These are phyloP conservation scores for Sitta europaea DNA, from an alignment of 2,113 vertebrate genomes.

Conservation along the genomic window DNA sequence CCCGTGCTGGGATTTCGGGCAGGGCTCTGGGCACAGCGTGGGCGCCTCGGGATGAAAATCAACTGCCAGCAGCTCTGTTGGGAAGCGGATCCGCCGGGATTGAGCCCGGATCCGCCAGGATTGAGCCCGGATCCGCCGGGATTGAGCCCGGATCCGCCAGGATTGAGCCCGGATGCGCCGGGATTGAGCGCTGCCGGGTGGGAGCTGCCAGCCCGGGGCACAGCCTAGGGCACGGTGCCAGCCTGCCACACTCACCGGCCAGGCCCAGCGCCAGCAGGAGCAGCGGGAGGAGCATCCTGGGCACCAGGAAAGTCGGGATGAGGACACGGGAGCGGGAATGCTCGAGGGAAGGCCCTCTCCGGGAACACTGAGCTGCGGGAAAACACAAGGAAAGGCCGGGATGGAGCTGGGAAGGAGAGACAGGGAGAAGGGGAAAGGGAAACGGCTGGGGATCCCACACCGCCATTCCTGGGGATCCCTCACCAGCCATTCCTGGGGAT, in stretches of 20 bases:
- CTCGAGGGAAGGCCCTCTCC: background rate
- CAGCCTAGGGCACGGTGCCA: background rate
- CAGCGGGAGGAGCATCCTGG: background rate
- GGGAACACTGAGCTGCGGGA: background rate
- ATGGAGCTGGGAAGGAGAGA: background rate
- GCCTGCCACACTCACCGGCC: conserved; percentile 34
- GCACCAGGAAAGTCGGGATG: accelerated
- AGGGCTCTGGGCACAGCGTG: too few relatives aligned
- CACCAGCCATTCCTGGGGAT: background rate
- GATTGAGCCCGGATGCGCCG: too few relatives aligned
- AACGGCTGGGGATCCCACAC: accelerated
- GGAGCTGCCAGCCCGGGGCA: background rate
- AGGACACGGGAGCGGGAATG: background rate
- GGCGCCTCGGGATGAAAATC: too few relatives aligned
- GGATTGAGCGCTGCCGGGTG: too few relatives aligned
- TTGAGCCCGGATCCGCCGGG: too few relatives aligned
- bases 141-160: too few relatives aligned
- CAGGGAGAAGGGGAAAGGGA: background rate
- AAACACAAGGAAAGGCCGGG: background rate
- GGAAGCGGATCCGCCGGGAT: too few relatives aligned
- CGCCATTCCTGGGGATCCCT: background rate
- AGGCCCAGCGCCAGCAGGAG: background rate
- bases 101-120: too few relatives aligned
- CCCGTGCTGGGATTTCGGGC: too few relatives aligned
- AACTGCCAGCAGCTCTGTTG: too few relatives aligned